phyloP scores from a whole-genome alignment of 2,113 vertebrate species.

The Tonatia bakeri region DNA sequence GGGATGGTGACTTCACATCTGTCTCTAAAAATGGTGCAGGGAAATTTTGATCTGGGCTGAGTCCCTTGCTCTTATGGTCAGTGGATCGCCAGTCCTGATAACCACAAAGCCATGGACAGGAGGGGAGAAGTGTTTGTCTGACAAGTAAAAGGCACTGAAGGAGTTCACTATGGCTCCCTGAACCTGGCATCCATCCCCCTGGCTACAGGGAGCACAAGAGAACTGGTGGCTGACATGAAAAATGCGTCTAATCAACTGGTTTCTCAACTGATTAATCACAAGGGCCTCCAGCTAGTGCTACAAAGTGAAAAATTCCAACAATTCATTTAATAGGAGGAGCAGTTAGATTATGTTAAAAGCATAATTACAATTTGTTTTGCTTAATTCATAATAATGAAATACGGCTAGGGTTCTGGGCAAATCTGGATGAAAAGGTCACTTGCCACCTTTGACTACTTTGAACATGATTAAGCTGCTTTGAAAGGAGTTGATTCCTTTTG shows the following conservation, averaged over 20 bases:
- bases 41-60: neutral
- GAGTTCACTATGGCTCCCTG: neutral
- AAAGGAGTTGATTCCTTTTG: neutral
- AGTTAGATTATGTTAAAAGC: neutral
- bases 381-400: neutral
- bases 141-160: neutral
- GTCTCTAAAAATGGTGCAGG: neutral
- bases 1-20: neutral
- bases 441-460: neutral
- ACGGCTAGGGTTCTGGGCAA: neutral
- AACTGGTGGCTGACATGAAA: neutral
- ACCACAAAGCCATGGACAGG: neutral
- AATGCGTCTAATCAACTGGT: neutral
- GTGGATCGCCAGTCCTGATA: neutral
- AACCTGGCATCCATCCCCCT: neutral
- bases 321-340: neutral
- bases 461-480: neutral
- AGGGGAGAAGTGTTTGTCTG: neutral
- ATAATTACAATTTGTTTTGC: neutral
- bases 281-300: neutral
- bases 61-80: neutral
- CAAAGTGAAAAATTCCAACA: neutral
- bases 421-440: neutral
- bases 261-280: neutral
- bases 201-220: neutral